phyloP scores from a whole-genome alignment of 2,888 invertebrate species.

The Polydrusus cervinus region DNA sequence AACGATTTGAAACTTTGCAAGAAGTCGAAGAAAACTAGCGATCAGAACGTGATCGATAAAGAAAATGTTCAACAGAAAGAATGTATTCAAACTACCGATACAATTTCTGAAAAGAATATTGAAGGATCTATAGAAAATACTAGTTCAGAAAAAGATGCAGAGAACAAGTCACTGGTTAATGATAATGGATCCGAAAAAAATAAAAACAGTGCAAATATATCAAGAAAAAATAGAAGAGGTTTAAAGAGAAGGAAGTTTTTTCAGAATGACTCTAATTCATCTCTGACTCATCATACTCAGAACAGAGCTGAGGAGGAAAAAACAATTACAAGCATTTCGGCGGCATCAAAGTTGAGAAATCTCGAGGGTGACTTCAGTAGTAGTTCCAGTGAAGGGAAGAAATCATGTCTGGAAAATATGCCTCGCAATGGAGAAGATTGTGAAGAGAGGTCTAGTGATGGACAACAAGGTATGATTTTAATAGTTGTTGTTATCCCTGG shows the following conservation, averaged over 20 bases:
- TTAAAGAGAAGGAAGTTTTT: background rate
- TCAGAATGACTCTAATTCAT: background rate
- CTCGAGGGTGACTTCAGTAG: slow-evolving; percentile 47
- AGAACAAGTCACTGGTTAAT: background rate
- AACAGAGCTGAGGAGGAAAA: background rate
- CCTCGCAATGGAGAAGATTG: background rate
- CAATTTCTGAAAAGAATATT: no score
- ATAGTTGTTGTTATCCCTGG: no score
- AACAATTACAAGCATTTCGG: slow-evolving; percentile 41
- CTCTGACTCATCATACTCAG: background rate
- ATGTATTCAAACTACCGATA: no score
- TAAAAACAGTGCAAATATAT: background rate
- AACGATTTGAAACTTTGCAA: background rate
- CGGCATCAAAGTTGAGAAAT: slow-evolving; percentile 47
- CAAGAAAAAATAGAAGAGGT: background rate
- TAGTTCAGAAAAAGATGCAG: background rate
- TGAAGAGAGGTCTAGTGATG: background rate
- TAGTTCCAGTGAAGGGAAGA: slow-evolving; percentile 26
- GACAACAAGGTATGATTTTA: slow-evolving; percentile 5
- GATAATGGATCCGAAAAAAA: background rate
- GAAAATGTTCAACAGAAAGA: background rate
- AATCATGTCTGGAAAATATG: background rate
- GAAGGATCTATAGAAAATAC: background rate
- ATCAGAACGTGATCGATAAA: background rate
- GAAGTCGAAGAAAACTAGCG: background rate